A percentile compares a stretch with the other conserved stretches of the same genome.
phyloP scores from a whole-genome alignment of 2,113 vertebrate species.

The Pachyramphus minor region DNA sequence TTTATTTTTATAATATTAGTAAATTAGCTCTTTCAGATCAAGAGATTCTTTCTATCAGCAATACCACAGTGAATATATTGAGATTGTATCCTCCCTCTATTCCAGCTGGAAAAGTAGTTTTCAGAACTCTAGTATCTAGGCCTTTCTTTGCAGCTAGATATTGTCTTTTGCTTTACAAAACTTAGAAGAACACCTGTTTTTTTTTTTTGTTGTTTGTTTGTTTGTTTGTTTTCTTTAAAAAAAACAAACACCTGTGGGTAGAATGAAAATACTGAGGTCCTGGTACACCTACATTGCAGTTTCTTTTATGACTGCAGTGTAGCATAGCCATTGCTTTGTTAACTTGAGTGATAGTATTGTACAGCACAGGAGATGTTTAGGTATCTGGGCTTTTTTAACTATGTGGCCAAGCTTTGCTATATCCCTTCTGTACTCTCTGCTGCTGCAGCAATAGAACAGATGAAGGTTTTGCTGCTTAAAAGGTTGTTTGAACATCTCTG shows the following conservation, averaged over 20 bases:
- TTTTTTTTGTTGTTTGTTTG: too few relatives aligned
- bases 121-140: background rate
- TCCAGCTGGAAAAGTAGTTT: background rate
- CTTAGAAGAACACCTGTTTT: background rate
- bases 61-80: background rate
- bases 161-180: background rate
- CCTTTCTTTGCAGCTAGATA: background rate
- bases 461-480: background rate
- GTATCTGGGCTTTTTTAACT: fast-evolving
- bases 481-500: background rate
- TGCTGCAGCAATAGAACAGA: background rate
- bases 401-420: background rate
- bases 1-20: background rate
- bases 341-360: background rate
- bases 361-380: fast-evolving
- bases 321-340: background rate
- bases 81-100: background rate
- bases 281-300: background rate
- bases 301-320: background rate
- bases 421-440: background rate
- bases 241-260: background rate
- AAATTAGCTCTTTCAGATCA: background rate
- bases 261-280: background rate
- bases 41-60: background rate
- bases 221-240: background rate